Evolutionary conservation across 2,797 vertebrate genomes (phyloP).

Genomic region (Myoxocephalus aenaeus): DNA sequence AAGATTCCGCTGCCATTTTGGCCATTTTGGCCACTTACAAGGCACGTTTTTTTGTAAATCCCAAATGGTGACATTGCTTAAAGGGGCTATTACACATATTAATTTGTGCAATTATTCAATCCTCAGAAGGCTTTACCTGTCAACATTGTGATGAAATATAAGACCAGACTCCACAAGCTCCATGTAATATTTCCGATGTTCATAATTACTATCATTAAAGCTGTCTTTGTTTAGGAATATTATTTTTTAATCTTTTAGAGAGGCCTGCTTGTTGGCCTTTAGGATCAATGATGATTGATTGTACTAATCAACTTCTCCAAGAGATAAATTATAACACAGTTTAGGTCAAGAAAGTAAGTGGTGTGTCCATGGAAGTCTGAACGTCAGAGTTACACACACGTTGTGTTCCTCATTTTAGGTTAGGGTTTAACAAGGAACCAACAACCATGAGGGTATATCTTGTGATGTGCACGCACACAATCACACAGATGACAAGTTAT

Average conservation of each 20-base stretch:
- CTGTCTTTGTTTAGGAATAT: conserved; percentile 21
- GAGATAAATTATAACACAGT: conserved; percentile 27
- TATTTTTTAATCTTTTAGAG: conserved; percentile 27
- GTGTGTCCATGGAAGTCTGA: not conserved
- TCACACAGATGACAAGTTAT: conserved; percentile 24
- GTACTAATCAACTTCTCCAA: conserved; percentile 11
- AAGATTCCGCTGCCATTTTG: conserved; percentile 26
- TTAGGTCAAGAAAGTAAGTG: conserved; percentile 6
- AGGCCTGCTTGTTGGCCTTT: conserved; percentile 11
- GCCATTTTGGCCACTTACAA: conserved; percentile 32
- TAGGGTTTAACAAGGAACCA: conserved; percentile 14
- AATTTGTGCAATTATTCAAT: conserved; percentile 18
- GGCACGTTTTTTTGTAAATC: conserved; percentile 20
- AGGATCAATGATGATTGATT: conserved; percentile 44
- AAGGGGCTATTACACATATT: conserved; percentile 30
- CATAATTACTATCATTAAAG: conserved; percentile 23
- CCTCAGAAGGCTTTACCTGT: conserved; percentile 2
- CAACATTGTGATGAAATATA: conserved; percentile 15
- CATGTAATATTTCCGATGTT: conserved; percentile 7
- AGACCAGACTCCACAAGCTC: not conserved
- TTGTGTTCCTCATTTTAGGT: not conserved
- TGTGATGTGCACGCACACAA: conserved; percentile 13
- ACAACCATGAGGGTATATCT: conserved; percentile 7
- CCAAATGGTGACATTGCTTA: conserved; percentile 21
- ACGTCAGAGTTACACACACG: not conserved